phyloP scores from a whole-genome alignment of 2,888 invertebrate genomes.

The Tetropium fuscum region DNA sequence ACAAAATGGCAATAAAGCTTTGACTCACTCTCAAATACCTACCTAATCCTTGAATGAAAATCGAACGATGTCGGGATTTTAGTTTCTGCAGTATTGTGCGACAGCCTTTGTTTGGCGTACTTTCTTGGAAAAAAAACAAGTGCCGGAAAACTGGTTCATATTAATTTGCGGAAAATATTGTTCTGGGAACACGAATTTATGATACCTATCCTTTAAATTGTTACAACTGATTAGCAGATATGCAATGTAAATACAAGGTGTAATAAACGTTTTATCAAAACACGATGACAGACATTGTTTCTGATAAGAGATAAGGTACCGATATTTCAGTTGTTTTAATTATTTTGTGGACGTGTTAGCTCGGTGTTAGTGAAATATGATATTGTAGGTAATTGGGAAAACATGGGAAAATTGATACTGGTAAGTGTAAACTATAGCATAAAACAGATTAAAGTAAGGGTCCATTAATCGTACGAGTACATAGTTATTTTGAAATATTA shows the following conservation, averaged over 20 bases:
- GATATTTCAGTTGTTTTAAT: constrained; percentile 11
- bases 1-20: constrained; percentile 20
- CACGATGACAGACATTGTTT: constrained; percentile 19
- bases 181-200: too few relatives aligned
- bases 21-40: constrained; percentile 32
- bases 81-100: constrained; percentile 10
- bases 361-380: constrained; percentile 24
- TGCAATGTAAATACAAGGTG: constrained; percentile 12
- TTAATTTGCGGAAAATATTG: too few relatives aligned
- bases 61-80: neutral
- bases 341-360: too few relatives aligned
- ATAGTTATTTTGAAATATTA: too few relatives aligned
- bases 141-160: too few relatives aligned
- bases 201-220: too few relatives aligned
- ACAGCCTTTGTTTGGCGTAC: too few relatives aligned
- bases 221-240: too few relatives aligned
- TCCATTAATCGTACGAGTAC: too few relatives aligned
- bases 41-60: constrained; percentile 7
- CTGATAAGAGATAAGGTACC: constrained; percentile 21
- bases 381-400: constrained; percentile 13
- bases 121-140: too few relatives aligned
- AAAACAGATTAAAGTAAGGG: neutral
- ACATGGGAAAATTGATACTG: constrained; percentile 23
- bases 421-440: constrained; percentile 12
- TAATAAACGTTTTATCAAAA: constrained; percentile 22